Evolutionary conservation across 2,888 invertebrate genomes (phyloP).

Genomic region (Dryobota labecula): DNA sequence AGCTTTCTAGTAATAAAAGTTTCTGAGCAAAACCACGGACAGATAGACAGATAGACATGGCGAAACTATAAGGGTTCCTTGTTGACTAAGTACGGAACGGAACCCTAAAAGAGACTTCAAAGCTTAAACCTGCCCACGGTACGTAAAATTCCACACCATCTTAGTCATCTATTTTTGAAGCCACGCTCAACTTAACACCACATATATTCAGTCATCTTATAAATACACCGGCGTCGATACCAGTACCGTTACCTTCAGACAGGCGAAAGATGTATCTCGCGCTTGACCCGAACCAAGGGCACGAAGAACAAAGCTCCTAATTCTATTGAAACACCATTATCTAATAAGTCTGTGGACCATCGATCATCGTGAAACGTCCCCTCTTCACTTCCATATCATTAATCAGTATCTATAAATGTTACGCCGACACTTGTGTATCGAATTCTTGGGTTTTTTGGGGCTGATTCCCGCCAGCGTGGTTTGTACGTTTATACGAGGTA

Average conservation of each 20-base stretch:
- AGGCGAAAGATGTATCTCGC: conserved; percentile 66
- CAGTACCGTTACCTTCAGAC: conserved; percentile 55
- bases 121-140: conserved; percentile 9
- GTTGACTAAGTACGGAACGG: too few species aligned
- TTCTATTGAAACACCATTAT: conserved; percentile 90
- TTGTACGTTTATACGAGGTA: conserved; percentile 22
- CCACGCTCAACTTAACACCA: conserved; percentile 46
- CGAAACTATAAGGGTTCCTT: too few species aligned
- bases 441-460: conserved; percentile 74
- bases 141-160: conserved; percentile 42
- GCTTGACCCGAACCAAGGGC: conserved; percentile 74
- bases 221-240: conserved; percentile 44
- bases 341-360: conserved; percentile 86
- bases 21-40: too few species aligned
- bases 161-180: conserved; percentile 40
- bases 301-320: conserved; percentile 88
- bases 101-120: too few species aligned
- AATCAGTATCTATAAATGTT: conserved; percentile 90
- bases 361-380: conserved; percentile 85
- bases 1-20: too few species aligned
- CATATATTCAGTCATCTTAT: conserved; percentile 39
- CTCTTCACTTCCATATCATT: conserved; percentile 86
- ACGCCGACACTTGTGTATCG: conserved; percentile 85
- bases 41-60: too few species aligned
- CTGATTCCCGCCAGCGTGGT: conserved; percentile 42